Conservation (phyloP, 2,113 vertebrate genomes). For the Pangasianodon gigas region DNA sequence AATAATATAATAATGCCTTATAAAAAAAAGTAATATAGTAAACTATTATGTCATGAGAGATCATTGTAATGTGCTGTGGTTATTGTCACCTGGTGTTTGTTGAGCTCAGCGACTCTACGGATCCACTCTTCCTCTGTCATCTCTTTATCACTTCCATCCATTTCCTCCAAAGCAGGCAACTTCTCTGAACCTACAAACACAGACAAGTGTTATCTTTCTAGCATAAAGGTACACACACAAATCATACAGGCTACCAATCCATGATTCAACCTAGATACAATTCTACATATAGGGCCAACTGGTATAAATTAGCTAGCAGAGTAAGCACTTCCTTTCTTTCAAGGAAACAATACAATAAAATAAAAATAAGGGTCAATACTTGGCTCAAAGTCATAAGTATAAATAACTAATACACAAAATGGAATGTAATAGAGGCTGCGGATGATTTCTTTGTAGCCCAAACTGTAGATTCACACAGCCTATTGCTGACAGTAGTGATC, state of each 20-base stretch:
- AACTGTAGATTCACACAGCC: not conserved
- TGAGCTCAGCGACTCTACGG: constrained; percentile 80
- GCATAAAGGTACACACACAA: not conserved
- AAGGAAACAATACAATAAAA: not conserved
- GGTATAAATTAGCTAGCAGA: not conserved
- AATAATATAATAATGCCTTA: not conserved
- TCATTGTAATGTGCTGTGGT: not conserved
- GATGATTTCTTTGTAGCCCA: not conserved
- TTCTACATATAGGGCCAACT: not conserved
- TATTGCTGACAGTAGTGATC: not conserved
- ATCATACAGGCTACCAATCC: not conserved
- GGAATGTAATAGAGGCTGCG: not conserved
- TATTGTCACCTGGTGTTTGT: constrained; percentile 81
- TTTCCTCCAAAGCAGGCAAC: constrained; percentile 64
- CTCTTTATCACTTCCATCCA: constrained; percentile 65
- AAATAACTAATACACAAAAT: not conserved
- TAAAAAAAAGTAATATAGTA: not conserved
- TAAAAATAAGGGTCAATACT: not conserved
- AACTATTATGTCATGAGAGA: not conserved
- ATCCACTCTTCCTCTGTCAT: constrained; percentile 85
- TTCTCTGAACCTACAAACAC: constrained; percentile 60
- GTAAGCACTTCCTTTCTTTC: not conserved
- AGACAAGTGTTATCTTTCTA: not conserved
- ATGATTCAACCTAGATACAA: not conserved
- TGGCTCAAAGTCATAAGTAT: not conserved